phyloP scores from a whole-genome alignment of 2,888 invertebrate genomes.

The Macrosiphum euphorbiae region DNA sequence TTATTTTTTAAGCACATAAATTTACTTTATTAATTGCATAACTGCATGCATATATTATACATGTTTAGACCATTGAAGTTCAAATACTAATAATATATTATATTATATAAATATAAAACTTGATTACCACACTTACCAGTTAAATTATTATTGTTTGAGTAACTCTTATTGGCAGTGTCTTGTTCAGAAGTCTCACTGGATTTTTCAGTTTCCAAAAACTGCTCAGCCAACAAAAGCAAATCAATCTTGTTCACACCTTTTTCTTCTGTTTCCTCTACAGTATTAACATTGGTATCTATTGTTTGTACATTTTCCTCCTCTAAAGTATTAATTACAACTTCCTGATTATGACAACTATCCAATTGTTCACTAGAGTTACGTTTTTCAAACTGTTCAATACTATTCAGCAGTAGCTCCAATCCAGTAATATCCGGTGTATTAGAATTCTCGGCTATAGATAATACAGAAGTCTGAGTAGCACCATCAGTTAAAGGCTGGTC shows the following conservation, averaged over 20 bases:
- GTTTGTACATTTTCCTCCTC: neutral
- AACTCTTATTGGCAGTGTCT: neutral
- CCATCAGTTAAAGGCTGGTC: conserved; percentile 17
- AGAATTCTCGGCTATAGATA: conserved; percentile 48
- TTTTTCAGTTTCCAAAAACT: conserved; percentile 61
- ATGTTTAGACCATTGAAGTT: neutral
- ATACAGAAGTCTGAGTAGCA: conserved; percentile 22
- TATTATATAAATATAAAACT: neutral
- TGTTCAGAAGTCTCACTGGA: conserved; percentile 35
- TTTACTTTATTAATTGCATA: neutral
- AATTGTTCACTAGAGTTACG: conserved; percentile 5
- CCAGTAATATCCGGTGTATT: conserved; percentile 78
- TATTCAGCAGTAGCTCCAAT: conserved; percentile 85
- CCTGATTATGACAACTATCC: neutral
- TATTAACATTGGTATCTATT: neutral
- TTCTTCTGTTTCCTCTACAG: conserved; percentile 44
- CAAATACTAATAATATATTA: neutral
- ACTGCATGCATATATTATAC: neutral
- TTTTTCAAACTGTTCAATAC: conserved; percentile 82
- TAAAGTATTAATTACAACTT: conserved; percentile 21
- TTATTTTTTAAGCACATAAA: neutral
- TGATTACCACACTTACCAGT: neutral
- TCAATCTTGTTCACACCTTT: conserved; percentile 58
- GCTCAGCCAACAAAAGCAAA: conserved; percentile 60
- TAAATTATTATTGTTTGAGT: conserved; percentile 41